phyloP scores from a whole-genome alignment of 2,113 vertebrate species.

The Podarcis cretensis region DNA sequence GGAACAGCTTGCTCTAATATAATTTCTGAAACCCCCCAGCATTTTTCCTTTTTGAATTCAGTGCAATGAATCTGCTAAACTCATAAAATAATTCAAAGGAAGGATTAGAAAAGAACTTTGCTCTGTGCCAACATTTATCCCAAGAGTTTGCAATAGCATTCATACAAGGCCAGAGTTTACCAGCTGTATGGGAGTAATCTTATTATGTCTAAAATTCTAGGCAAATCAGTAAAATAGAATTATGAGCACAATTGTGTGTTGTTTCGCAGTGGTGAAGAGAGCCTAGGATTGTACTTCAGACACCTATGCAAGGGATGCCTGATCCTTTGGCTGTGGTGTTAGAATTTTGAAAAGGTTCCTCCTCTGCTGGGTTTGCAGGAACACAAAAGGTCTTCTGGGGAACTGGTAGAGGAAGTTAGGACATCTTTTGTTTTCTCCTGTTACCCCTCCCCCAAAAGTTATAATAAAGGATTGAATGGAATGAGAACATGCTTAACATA shows the following conservation, averaged over 20 bases:
- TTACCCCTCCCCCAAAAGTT: too few relatives aligned
- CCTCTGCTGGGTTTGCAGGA: neutral
- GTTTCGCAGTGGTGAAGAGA: neutral
- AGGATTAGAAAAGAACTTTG: slow-evolving; percentile 9
- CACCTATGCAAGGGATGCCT: neutral
- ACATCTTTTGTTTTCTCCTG: neutral
- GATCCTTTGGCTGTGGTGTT: neutral
- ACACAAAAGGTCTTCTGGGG: neutral
- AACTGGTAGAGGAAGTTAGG: neutral
- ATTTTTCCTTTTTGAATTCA: neutral
- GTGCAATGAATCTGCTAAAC: neutral
- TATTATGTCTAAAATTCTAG: neutral
- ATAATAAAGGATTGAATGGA: too few relatives aligned
- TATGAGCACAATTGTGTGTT: neutral
- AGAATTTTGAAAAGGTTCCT: neutral
- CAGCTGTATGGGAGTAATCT: neutral
- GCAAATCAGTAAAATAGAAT: neutral
- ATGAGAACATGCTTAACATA: too few relatives aligned
- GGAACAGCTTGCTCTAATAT: slow-evolving; percentile 29
- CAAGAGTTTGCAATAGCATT: neutral
- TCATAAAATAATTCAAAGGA: neutral
- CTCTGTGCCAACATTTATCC: neutral
- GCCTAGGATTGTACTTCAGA: too few relatives aligned
- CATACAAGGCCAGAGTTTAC: neutral
- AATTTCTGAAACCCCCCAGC: slow-evolving; percentile 5